A percentile compares a stretch with the other conserved stretches of the same genome.
Evolutionary conservation across 2,113 vertebrate species (phyloP).

Genomic region (Apeltes quadracus): DNA sequence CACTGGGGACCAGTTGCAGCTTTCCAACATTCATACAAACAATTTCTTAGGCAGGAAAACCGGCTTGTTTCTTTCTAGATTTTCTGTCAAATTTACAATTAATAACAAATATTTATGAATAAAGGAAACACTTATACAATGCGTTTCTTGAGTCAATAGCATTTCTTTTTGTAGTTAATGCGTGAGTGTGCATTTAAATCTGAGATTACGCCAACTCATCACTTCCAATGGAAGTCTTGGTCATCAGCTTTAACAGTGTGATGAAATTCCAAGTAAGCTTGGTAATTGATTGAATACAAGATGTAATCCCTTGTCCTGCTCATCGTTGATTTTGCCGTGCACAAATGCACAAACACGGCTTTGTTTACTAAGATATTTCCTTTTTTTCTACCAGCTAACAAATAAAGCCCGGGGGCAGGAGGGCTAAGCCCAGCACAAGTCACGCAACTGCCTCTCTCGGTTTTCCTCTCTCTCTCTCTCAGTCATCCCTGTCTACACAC

Average conservation of each 20-base stretch:
- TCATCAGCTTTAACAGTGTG: neutral
- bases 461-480: constrained; percentile 7
- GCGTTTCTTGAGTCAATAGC: neutral
- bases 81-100: neutral
- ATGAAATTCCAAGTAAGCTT: constrained; percentile 2
- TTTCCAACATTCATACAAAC: neutral
- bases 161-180: neutral
- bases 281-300: neutral
- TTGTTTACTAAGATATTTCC: too few species aligned
- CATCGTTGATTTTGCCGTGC: constrained; percentile 4
- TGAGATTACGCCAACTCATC: constrained; percentile 1
- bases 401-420: constrained; percentile 51
- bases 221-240: neutral
- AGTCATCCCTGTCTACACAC: constrained; percentile 3
- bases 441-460: constrained; percentile 72
- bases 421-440: constrained; percentile 75
- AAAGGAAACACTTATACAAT: constrained; percentile 20
- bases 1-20: constrained; percentile 12
- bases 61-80: too few species aligned
- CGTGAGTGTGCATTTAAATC: neutral
- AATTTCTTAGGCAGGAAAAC: neutral
- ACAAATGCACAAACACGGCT: constrained; percentile 10
- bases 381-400: neutral
- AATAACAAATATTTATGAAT: constrained; percentile 14
- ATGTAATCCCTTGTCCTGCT: neutral